phyloP scores from a whole-genome alignment of 2,888 invertebrate genomes.

The Zygothrica quintamaculata region DNA sequence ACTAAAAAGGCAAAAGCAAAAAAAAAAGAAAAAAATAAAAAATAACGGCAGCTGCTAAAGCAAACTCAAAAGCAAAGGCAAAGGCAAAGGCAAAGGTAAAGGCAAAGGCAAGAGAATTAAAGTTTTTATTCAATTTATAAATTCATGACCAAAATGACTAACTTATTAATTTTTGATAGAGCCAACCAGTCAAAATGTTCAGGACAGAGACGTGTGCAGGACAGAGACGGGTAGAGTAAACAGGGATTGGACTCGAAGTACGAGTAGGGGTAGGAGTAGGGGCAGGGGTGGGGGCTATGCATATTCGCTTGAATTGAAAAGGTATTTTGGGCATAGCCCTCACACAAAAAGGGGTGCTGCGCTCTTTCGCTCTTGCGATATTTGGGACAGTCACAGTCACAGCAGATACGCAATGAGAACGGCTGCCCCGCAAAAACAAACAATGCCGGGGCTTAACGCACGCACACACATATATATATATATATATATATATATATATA shows the following conservation, averaged over 20 bases:
- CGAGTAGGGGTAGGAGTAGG: background rate
- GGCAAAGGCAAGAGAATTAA: slow-evolving; percentile 59
- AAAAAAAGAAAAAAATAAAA: slow-evolving; percentile 23
- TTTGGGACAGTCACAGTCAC: slow-evolving; percentile 57
- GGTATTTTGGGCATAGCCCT: slow-evolving; percentile 42
- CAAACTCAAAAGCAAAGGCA: slow-evolving; percentile 21
- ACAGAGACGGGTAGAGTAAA: background rate
- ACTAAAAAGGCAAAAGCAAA: background rate
- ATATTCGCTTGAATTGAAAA: slow-evolving; percentile 42
- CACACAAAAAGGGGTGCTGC: slow-evolving; percentile 53
- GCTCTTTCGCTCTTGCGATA: slow-evolving; percentile 46
- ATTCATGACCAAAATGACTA: slow-evolving; percentile 78
- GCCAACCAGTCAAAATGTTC: slow-evolving; percentile 24
- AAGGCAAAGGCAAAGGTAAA: slow-evolving; percentile 26
- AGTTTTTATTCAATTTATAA: slow-evolving; percentile 78
- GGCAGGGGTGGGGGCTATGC: background rate
- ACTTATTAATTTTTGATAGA: slow-evolving; percentile 78
- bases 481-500: slow-evolving; percentile 1
- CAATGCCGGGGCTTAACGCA: slow-evolving; percentile 71
- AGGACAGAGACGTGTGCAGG: slow-evolving; percentile 3
- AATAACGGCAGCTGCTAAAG: background rate
- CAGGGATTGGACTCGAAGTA: background rate
- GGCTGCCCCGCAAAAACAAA: slow-evolving; percentile 63
- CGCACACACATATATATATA: slow-evolving; percentile 43
- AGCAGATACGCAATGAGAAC: slow-evolving; percentile 33